These are phyloP conservation scores for Oreocharis arfaki DNA, from an alignment of 2,113 vertebrate species.

Conservation along the genomic window DNA sequence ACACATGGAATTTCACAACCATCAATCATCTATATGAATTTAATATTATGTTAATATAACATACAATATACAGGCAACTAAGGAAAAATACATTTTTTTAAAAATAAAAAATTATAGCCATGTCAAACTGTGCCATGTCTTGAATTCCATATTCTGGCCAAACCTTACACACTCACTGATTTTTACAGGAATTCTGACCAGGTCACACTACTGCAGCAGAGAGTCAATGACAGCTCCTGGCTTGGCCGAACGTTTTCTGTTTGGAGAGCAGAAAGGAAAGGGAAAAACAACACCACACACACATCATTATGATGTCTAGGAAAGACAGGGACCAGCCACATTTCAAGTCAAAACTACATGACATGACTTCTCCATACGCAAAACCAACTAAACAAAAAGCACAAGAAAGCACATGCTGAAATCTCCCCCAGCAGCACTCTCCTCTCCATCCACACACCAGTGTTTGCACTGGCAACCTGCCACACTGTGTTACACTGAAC, in stretches of 20 bases:
- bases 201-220: slow-evolving; percentile 83
- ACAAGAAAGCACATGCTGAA: not conserved
- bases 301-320: slow-evolving; percentile 4
- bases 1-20: slow-evolving; percentile 9
- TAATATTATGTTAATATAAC: slow-evolving; percentile 58
- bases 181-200: slow-evolving; percentile 52
- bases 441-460: not conserved
- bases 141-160: slow-evolving; percentile 35
- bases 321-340: not conserved
- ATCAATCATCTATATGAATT: not conserved
- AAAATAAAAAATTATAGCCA: slow-evolving; percentile 38
- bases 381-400: not conserved
- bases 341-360: not conserved
- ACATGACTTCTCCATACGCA: not conserved
- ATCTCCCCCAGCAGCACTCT: not conserved
- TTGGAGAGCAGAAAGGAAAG: slow-evolving; percentile 53
- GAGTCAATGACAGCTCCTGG: slow-evolving; percentile 90
- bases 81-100: slow-evolving; percentile 42
- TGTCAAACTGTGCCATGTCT: slow-evolving; percentile 30
- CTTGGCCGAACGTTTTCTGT: slow-evolving; percentile 94
- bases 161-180: slow-evolving; percentile 33
- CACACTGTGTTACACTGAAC: not conserved
- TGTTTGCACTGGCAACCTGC: accelerated
- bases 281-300: slow-evolving; percentile 19
- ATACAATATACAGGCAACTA: slow-evolving; percentile 53